Evolutionary conservation across 2,888 invertebrate species (phyloP), one percentile per base, ranked within the genome.

Genomic region (Galerucella calmariensis): DNA sequence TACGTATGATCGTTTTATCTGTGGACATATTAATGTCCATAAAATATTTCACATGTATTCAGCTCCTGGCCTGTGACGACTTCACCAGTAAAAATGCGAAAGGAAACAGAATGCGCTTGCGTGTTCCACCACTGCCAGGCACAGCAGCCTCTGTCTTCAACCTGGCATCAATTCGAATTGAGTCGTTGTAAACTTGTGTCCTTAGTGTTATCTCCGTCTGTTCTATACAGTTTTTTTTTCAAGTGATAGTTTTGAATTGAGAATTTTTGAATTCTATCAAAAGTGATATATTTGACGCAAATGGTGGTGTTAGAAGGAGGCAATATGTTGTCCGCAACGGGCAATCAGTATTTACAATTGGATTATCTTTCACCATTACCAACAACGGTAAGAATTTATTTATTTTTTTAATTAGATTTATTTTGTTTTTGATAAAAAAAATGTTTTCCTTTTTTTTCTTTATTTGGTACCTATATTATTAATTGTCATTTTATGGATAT

Each of bases 331-430:
- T 92, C 95, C 86, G 92, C 94, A n/a, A 94, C 94, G 87, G 95
- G 94, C 84, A 96, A 97, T 89, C 97, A 97, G 90, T 98, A 98
- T 89, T 90, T 98, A 83, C 95, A 97, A 88, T 97, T 97, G 89
- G 98, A 98, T 91, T 97, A 97, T 90, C 91, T 98, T 85, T 94
- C 97, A 82, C 97, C 97, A 82, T 91, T 97, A 87, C 95, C 97
- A 80, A 95, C 97, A 79, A 94, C 97, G 93, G 97, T 97, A 92
- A 94, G 96, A 92, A 88, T 85, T 79, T 20, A 67, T 48, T 11
- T n/a, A 51, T 20, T 14, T 27, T 4, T 51, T 20, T 9, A 35
- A 58, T 16, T 0, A 24, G 48, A 8, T 41, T 41, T 74, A 12
- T 51, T 75, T 16, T 63, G 62, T 12, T 58, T 56, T 70, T 59